phyloP scores from a whole-genome alignment of 2,797 vertebrate genomes.

The Rhinophrynus dorsalis region DNA sequence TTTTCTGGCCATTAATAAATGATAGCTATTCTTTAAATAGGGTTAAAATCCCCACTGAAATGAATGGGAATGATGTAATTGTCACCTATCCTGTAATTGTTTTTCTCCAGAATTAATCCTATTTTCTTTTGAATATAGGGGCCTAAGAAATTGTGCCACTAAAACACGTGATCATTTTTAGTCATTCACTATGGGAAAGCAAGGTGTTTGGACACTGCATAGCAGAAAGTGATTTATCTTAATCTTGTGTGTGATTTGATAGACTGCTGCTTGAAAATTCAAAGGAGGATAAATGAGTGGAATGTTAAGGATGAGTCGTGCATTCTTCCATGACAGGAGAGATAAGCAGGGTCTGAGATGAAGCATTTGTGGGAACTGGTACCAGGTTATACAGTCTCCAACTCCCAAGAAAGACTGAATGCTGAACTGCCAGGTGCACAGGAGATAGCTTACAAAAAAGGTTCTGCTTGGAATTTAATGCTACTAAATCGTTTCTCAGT shows the following conservation, averaged over 20 bases:
- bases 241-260: conserved; percentile 30
- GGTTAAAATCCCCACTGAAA: too few relatives aligned
- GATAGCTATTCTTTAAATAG: too few relatives aligned
- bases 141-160: too few relatives aligned
- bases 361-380: conserved; percentile 56
- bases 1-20: too few relatives aligned
- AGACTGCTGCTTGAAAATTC: conserved; percentile 45
- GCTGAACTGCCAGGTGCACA: conserved; percentile 2
- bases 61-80: too few relatives aligned
- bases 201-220: conserved; percentile 1
- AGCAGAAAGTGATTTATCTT: conserved; percentile 26
- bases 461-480: background rate
- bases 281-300: conserved; percentile 27
- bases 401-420: background rate
- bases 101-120: too few relatives aligned
- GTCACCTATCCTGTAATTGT: too few relatives aligned
- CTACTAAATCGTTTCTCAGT: too few relatives aligned
- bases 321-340: conserved; percentile 70
- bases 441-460: background rate
- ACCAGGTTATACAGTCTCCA: conserved; percentile 62
- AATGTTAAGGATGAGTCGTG: conserved; percentile 54
- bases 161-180: background rate
- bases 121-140: too few relatives aligned
- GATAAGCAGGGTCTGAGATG: conserved; percentile 60
- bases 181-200: conserved; percentile 12